Percentiles rank a stretch among this genome's conserved stretches.
These are phyloP conservation scores for Choloepus didactylus DNA, from an alignment of 2,797 vertebrate genomes.

Conservation along the genomic window DNA sequence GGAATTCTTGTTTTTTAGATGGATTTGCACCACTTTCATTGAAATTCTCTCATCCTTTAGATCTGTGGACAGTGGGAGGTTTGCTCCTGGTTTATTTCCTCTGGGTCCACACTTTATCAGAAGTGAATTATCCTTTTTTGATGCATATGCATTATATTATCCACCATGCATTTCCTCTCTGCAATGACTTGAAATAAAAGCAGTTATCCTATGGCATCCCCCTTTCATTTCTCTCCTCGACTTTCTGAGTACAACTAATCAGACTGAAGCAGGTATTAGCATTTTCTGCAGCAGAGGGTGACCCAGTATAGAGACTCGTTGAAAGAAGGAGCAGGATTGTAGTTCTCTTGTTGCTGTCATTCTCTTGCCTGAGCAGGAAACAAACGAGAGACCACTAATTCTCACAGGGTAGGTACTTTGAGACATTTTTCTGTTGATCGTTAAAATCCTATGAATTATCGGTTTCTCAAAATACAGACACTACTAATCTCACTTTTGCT, in stretches of 20 bases:
- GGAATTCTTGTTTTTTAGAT: conserved; percentile 58
- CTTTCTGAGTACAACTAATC: conserved; percentile 56
- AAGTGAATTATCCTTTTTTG: conserved; percentile 44
- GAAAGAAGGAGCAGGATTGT: background rate
- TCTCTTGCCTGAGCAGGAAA: background rate
- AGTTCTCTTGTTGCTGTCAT: background rate
- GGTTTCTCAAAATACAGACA: conserved; percentile 15
- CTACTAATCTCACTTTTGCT: background rate
- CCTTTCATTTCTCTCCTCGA: conserved; percentile 26
- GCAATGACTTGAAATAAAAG: conserved; percentile 68
- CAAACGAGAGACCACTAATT: conserved; percentile 19
- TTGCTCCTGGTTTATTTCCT: conserved; percentile 17
- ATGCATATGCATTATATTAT: conserved; percentile 53
- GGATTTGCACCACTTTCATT: conserved; percentile 12
- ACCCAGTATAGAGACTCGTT: background rate
- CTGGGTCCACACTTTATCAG: background rate
- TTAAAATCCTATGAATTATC: conserved; percentile 38
- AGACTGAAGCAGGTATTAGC: background rate
- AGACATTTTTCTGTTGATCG: conserved; percentile 33
- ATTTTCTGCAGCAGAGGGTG: conserved; percentile 15
- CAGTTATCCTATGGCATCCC: conserved; percentile 50
- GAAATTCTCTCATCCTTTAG: conserved; percentile 57
- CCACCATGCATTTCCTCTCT: conserved; percentile 44
- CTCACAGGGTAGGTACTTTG: background rate
- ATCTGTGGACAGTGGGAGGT: background rate